A percentile compares a stretch with the other conserved stretches of the same genome.
Evolutionary conservation across 1,140 invertebrate species (phyloP).

Genomic region (Cherax quadricarinatus): DNA sequence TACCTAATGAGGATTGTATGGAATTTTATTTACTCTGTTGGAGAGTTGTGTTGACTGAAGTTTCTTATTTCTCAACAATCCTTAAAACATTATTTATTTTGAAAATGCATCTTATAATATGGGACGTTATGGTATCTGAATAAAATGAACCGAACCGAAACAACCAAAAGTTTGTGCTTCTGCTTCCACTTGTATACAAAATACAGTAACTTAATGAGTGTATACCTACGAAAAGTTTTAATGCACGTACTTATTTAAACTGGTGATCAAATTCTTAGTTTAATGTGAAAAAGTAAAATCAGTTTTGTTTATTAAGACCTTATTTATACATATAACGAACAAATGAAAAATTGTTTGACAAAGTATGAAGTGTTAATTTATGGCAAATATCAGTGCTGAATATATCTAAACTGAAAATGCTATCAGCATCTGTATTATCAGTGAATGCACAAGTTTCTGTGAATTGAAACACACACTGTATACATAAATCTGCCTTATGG

Average conservation of each 20-base stretch:
- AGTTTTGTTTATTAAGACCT: background rate
- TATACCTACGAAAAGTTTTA: background rate
- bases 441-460: slow-evolving; percentile 4
- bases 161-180: background rate
- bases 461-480: slow-evolving; percentile 43
- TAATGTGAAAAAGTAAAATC: background rate
- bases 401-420: slow-evolving; percentile 16
- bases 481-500: slow-evolving; percentile 66
- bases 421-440: background rate
- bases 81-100: no score
- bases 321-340: background rate
- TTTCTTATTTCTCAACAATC: background rate
- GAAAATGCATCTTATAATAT: background rate
- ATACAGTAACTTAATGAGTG: background rate
- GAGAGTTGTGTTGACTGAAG: background rate
- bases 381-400: slow-evolving; percentile 5
- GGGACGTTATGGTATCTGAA: background rate
- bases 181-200: slow-evolving; percentile 6
- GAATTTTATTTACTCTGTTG: background rate
- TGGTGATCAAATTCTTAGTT: background rate
- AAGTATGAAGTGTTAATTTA: background rate
- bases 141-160: background rate
- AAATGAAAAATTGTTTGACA: background rate
- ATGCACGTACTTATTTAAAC: background rate
- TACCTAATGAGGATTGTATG: background rate